Conservation (phyloP, 37 sponge, comb jelly and placozoan species). For the Petrosia ficiformis region DNA sequence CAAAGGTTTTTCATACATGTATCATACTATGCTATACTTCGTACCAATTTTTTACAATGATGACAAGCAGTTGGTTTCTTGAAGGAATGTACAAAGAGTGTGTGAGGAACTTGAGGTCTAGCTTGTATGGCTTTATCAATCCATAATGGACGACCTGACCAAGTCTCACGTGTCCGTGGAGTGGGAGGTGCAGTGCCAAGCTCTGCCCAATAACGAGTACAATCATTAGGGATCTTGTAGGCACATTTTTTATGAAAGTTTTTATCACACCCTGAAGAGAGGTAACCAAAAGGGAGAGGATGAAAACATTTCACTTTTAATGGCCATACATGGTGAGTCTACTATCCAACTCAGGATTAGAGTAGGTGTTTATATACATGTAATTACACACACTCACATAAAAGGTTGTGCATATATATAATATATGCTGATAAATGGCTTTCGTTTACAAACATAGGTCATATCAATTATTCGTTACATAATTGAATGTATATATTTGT, state of each 20-base stretch:
- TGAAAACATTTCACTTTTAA: too few species aligned
- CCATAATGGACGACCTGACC: conserved; percentile 82
- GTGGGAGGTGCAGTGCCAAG: conserved; percentile 10
- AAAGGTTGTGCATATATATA: too few species aligned
- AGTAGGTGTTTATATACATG: too few species aligned
- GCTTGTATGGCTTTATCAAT: conserved; percentile 65
- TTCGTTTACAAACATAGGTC: too few species aligned
- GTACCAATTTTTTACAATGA: conserved; percentile 87
- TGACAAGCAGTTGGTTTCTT: conserved; percentile 79
- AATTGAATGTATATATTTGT: too few species aligned
- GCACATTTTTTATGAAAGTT: conserved; percentile 95
- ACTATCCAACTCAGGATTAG: too few species aligned
- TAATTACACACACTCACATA: too few species aligned
- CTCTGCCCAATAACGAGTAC: conserved; percentile 47
- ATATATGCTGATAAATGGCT: too few species aligned
- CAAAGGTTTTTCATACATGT: background rate
- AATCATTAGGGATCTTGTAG: conserved; percentile 81
- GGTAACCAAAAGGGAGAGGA: background rate
- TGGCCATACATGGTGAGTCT: too few species aligned
- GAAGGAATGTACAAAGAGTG: conserved; percentile 79
- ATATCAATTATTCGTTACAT: too few species aligned
- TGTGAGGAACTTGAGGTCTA: conserved; percentile 82
- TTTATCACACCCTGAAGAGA: conserved; percentile 68
- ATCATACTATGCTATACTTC: background rate
- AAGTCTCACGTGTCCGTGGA: conserved; percentile 24